These are phyloP conservation scores for Acrobasis repandana DNA, from an alignment of 2,888 invertebrate genomes.

Conservation along the genomic window DNA sequence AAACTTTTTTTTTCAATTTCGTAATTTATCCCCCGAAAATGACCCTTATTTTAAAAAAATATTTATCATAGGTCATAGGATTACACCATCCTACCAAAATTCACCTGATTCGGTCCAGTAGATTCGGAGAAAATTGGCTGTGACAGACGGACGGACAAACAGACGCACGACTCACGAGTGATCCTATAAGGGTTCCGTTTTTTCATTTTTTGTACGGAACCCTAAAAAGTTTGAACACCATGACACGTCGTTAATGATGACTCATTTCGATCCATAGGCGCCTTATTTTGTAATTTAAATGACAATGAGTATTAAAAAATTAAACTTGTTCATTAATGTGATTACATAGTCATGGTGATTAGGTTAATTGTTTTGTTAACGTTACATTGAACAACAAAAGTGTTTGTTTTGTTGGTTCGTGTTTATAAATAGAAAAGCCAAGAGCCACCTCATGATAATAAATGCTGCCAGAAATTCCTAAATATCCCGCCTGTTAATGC, in stretches of 20 bases:
- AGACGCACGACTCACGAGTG: too few relatives aligned
- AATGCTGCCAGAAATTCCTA: background rate
- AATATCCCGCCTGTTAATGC: background rate
- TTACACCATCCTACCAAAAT: too few relatives aligned
- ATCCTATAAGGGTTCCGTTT: too few relatives aligned
- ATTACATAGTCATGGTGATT: conserved; percentile 35
- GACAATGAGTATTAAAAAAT: conserved; percentile 38
- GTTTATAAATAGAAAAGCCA: conserved; percentile 2
- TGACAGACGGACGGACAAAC: too few relatives aligned
- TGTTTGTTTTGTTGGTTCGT: background rate
- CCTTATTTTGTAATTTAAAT: conserved; percentile 31
- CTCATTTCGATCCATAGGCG: conserved; percentile 25
- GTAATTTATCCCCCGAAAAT: too few relatives aligned
- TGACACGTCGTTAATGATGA: conserved; percentile 14
- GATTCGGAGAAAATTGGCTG: too few relatives aligned
- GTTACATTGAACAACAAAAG: conserved; percentile 1
- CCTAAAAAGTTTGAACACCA: conserved; percentile 10
- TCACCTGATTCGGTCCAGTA: too few relatives aligned
- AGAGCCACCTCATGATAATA: conserved; percentile 2
- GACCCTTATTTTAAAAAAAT: too few relatives aligned
- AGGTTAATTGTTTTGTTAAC: conserved; percentile 32
- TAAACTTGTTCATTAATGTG: conserved; percentile 36
- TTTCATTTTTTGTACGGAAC: too few relatives aligned
- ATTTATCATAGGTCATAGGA: too few relatives aligned
- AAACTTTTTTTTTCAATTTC: too few relatives aligned